Conservation (phyloP, 1,140 invertebrate species). For the Pseudomyrmex pallidus region DNA sequence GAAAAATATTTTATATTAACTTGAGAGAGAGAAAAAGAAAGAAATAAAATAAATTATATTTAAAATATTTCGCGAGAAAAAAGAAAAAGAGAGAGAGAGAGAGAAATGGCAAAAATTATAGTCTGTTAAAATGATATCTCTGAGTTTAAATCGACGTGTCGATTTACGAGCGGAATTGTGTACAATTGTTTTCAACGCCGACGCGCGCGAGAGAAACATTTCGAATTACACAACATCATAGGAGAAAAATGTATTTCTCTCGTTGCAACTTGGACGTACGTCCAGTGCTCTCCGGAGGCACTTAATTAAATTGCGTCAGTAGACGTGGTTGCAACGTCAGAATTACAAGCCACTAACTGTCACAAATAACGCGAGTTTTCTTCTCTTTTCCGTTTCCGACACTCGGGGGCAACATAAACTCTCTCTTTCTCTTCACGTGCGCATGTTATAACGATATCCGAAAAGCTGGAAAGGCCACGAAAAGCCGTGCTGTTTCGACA, state of each 20-base stretch:
- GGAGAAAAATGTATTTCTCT: neutral
- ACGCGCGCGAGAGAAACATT: neutral
- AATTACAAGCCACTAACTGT: constrained; percentile 23
- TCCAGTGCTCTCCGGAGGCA: neutral
- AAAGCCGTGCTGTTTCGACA: neutral
- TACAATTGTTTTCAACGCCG: neutral
- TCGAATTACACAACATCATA: neutral
- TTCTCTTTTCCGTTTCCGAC: neutral
- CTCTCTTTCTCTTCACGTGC: neutral
- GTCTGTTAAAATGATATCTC: neutral
- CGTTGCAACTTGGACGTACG: neutral
- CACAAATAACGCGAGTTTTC: constrained; percentile 22
- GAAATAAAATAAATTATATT: no score
- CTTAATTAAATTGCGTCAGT: constrained; percentile 16
- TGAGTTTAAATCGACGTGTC: neutral
- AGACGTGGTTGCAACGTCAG: neutral
- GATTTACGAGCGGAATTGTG: neutral
- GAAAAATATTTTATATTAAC: no score
- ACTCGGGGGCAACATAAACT: neutral
- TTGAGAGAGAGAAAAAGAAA: no score
- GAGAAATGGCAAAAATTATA: neutral
- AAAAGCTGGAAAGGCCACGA: neutral
- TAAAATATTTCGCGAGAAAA: no score
- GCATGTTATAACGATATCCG: neutral
- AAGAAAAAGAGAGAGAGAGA: no score